These are phyloP conservation scores for Ara ararauna DNA, from an alignment of 2,797 vertebrate genomes.

Conservation along the genomic window DNA sequence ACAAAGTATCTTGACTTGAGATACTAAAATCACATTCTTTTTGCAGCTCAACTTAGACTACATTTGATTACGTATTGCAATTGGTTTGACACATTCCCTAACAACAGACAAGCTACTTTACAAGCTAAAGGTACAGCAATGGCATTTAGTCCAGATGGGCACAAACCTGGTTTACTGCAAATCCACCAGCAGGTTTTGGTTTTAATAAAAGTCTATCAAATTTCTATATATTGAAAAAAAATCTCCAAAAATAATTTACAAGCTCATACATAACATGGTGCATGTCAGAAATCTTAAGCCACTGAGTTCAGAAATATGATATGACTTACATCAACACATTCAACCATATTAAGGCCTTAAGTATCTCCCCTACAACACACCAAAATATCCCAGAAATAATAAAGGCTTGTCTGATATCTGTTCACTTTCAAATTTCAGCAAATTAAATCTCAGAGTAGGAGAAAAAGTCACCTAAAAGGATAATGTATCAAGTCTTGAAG, in stretches of 20 bases:
- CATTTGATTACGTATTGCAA: not conserved
- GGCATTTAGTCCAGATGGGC: not conserved
- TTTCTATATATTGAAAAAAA: not conserved
- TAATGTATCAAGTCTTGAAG: slow-evolving; percentile 33
- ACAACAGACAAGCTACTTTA: not conserved
- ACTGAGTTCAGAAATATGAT: not conserved
- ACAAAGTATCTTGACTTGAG: not conserved
- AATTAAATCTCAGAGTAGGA: not conserved
- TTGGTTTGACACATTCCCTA: not conserved
- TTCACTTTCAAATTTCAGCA: slow-evolving; percentile 18
- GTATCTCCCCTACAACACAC: not conserved
- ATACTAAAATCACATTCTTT: not conserved
- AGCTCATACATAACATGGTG: not conserved
- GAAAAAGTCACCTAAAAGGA: not conserved
- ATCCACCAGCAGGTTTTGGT: not conserved
- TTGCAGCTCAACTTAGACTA: not conserved
- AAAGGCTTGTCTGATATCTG: not conserved
- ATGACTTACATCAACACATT: not conserved
- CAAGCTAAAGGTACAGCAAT: not conserved
- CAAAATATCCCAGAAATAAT: not conserved
- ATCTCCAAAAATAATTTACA: not conserved
- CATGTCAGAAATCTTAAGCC: not conserved
- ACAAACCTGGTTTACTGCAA: not conserved
- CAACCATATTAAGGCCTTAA: not conserved
- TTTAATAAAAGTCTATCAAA: not conserved